Evolutionary conservation across 2,888 invertebrate genomes (phyloP).

Genomic region (Calliscelio sp.): DNA sequence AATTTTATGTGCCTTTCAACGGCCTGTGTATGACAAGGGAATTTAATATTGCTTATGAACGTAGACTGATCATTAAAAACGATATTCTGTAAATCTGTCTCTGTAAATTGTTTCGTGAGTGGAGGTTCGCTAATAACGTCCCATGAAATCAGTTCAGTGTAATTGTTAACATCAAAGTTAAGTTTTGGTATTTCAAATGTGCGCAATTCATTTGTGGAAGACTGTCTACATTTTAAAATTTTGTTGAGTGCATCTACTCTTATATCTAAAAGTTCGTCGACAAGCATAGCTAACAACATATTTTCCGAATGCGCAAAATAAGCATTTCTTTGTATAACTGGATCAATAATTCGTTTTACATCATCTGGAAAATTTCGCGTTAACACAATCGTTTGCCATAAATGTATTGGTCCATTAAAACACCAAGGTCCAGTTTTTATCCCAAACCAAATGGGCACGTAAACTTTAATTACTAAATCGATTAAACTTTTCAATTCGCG

Average conservation of each 20-base stretch:
- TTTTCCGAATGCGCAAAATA: slow-evolving; percentile 45
- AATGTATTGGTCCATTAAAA: slow-evolving; percentile 61
- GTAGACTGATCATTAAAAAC: not conserved
- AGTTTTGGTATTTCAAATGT: slow-evolving; percentile 25
- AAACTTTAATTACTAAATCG: slow-evolving; percentile 62
- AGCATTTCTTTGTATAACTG: slow-evolving; percentile 24
- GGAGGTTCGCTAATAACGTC: slow-evolving; percentile 11
- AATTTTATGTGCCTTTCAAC: slow-evolving; percentile 15
- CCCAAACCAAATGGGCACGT: slow-evolving; percentile 71
- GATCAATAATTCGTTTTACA: slow-evolving; percentile 20
- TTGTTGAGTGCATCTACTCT: slow-evolving; percentile 29
- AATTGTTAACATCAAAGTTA: slow-evolving; percentile 25
- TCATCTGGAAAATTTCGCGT: slow-evolving; percentile 51
- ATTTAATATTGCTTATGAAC: not conserved
- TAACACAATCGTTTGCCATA: slow-evolving; percentile 52
- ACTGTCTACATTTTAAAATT: slow-evolving; percentile 10
- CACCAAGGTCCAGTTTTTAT: slow-evolving; percentile 64
- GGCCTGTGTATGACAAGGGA: slow-evolving; percentile 24
- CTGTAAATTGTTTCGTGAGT: not conserved
- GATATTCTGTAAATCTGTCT: slow-evolving; percentile 6
- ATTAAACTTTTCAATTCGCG: slow-evolving; percentile 27
- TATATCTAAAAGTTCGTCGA: slow-evolving; percentile 18
- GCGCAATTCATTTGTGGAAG: slow-evolving; percentile 3
- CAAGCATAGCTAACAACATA: slow-evolving; percentile 31
- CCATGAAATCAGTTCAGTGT: slow-evolving; percentile 34